Evolutionary conservation across 2,797 vertebrate genomes (phyloP), one percentile per base, ranked within the genome.

Genomic region (Lerista edwardsae): DNA sequence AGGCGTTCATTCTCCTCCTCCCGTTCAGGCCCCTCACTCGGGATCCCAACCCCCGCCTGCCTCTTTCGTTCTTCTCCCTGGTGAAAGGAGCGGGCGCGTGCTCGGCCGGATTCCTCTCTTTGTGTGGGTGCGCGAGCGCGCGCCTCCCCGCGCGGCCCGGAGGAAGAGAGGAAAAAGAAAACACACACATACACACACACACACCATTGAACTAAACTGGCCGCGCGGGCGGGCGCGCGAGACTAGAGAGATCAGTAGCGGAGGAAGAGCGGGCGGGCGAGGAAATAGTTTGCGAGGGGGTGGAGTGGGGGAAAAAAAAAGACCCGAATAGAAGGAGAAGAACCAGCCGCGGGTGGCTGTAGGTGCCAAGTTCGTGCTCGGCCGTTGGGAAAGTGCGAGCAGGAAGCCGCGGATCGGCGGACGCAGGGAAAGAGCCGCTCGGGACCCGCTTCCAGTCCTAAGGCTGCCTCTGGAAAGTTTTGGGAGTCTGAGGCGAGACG

Each of bases 91-190:
- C 2, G 61, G 69, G n/a, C 74, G 17, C 79, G 89, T 82, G 76
- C 86, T 79, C 85, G 88, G 77, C 84, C 78, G 86, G 84, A 82
- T 83, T 21, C 11, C 83, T 85, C 67, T 36, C 88, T 86, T 91
- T 92, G 91, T 93, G 87, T 90, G 90, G 12, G 73, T 77, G 86
- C 78, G 90, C 29, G 79, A 14, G 71, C 2, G 82, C 57, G 87
- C 86, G 85, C 84, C 55, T 17, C 88, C 68, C 62, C 87, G 86
- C 81, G 84, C 85, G 84, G 87, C 74, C 47, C 71, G 75, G 3
- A 64, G 55, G 57, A 19, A 47, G 9, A 12, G 3, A 2, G 4
- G 17, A 12, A 29, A 12, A 4, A 9, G 14, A 2, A 25, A 19
- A 31, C n/a, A n/a, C n/a, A n/a, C n/a, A n/a, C n/a, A n/a, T n/a